Conservation (phyloP, 2,797 vertebrate genomes). For the Poecilia gillii region DNA sequence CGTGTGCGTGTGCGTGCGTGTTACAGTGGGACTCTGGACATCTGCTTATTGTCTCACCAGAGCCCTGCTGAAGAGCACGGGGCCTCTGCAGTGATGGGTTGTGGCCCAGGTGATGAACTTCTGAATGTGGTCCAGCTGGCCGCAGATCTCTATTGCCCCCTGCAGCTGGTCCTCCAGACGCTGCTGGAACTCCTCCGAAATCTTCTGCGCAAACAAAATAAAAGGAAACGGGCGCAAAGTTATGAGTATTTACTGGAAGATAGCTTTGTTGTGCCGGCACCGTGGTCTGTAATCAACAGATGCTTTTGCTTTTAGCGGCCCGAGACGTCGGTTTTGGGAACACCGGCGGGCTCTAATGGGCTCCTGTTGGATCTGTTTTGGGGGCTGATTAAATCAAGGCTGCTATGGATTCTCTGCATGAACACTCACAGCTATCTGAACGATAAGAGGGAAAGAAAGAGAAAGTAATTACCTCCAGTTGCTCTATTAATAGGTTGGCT, state of each 20-base stretch:
- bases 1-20: slow-evolving; percentile 30
- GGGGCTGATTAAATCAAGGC: slow-evolving; percentile 51
- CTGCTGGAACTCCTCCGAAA: slow-evolving; percentile 90
- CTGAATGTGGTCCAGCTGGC: slow-evolving; percentile 94
- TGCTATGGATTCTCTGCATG: slow-evolving; percentile 60
- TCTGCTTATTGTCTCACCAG: slow-evolving; percentile 79
- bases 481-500: slow-evolving; percentile 94
- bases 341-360: slow-evolving; percentile 58
- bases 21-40: slow-evolving; percentile 6
- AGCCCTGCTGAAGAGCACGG: slow-evolving; percentile 96
- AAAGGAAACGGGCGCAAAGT: slow-evolving; percentile 19
- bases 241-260: slow-evolving; percentile 20
- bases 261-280: slow-evolving; percentile 7
- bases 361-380: slow-evolving; percentile 57
- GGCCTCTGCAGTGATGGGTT: slow-evolving; percentile 89
- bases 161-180: slow-evolving; percentile 94
- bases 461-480: slow-evolving; percentile 92
- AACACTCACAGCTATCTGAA: slow-evolving; percentile 60
- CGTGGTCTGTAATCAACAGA: slow-evolving; percentile 21
- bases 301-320: slow-evolving; percentile 31
- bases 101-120: slow-evolving; percentile 97
- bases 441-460: slow-evolving; percentile 64
- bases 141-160: slow-evolving; percentile 88
- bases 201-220: slow-evolving; percentile 80
- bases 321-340: slow-evolving; percentile 49